These are phyloP conservation scores for Coleophora deauratella DNA, from an alignment of 2,888 invertebrate genomes.

Conservation along the genomic window DNA sequence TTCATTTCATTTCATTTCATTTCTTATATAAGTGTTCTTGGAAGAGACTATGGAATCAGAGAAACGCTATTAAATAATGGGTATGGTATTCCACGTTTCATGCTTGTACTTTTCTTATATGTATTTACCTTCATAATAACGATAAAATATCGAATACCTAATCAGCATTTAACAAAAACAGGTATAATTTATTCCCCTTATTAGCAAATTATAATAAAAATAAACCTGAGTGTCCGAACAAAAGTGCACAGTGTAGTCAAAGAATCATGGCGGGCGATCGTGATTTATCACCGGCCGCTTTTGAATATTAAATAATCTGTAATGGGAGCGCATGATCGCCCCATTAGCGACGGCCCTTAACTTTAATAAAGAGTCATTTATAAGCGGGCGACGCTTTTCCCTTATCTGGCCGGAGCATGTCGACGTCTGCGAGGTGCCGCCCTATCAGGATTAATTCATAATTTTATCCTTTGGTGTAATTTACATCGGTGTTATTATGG, in stretches of 20 bases:
- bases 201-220: too few relatives aligned
- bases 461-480: slow-evolving; percentile 55
- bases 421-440: slow-evolving; percentile 69
- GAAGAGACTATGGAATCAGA: too few relatives aligned
- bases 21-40: too few relatives aligned
- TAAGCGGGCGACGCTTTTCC: slow-evolving; percentile 69
- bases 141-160: too few relatives aligned
- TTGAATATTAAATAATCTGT: slow-evolving; percentile 75
- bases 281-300: slow-evolving; percentile 71
- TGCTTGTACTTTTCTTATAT: too few relatives aligned
- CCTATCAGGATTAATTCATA: slow-evolving; percentile 71
- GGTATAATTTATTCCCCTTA: too few relatives aligned
- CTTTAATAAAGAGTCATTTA: slow-evolving; percentile 75
- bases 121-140: too few relatives aligned
- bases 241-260: slow-evolving; percentile 66
- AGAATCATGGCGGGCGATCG: slow-evolving; percentile 66
- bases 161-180: too few relatives aligned
- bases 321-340: slow-evolving; percentile 75
- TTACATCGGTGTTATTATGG: slow-evolving; percentile 2
- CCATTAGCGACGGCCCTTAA: slow-evolving; percentile 72
- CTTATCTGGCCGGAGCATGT: slow-evolving; percentile 70
- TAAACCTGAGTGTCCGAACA: slow-evolving; percentile 27
- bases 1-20: too few relatives aligned
- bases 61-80: too few relatives aligned
- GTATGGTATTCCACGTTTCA: too few relatives aligned